These are phyloP conservation scores for Coecobrya sp. DNA, from an alignment of 2,888 invertebrate genomes.

Conservation along the genomic window DNA sequence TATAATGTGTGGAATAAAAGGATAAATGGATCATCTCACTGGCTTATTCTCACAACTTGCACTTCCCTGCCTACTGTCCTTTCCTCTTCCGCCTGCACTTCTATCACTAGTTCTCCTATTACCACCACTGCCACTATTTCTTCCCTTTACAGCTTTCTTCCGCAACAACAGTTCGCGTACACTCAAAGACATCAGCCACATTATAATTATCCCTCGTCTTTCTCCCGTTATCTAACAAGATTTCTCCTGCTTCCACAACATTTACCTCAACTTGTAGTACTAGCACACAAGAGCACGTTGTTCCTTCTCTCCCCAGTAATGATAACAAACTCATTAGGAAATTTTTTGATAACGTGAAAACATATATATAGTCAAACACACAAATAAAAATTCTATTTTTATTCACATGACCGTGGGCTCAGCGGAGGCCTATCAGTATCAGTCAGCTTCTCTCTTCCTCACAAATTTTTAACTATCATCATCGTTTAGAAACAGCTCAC, in stretches of 20 bases:
- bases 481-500: background rate
- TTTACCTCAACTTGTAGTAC: background rate
- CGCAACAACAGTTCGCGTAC: constrained; percentile 25
- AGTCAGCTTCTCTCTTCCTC: constrained; percentile 18
- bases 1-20: constrained; percentile 84
- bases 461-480: constrained; percentile 33
- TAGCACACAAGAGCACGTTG: background rate
- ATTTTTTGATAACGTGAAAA: constrained; percentile 37
- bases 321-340: constrained; percentile 54
- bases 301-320: background rate
- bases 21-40: constrained; percentile 84
- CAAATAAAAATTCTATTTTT: constrained; percentile 57
- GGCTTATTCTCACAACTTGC: background rate
- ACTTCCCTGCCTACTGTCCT: constrained; percentile 3
- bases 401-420: constrained; percentile 48
- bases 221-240: constrained; percentile 3
- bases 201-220: constrained; percentile 38
- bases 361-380: background rate
- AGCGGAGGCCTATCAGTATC: constrained; percentile 7
- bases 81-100: constrained; percentile 32
- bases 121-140: constrained; percentile 20
- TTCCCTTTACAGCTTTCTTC: constrained; percentile 58
- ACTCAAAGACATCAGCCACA: constrained; percentile 35
- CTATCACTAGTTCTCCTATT: background rate
- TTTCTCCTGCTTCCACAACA: background rate